phyloP scores from a whole-genome alignment of 2,113 vertebrate genomes.

The Xiphophorus couchianus region DNA sequence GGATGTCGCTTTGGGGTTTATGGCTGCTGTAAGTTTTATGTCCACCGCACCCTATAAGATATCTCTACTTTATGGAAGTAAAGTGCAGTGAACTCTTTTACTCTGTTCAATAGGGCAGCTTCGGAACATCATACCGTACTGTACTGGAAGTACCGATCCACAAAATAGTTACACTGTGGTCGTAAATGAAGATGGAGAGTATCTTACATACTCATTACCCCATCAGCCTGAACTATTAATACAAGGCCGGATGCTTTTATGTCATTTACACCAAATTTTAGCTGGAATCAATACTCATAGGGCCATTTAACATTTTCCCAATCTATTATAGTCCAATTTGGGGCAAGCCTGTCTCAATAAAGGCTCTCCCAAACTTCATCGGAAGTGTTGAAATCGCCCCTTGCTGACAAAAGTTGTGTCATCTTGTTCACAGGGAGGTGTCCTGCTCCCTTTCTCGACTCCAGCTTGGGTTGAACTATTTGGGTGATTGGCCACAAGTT shows the following conservation, averaged over 20 bases:
- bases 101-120: no score
- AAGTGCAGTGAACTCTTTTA: no score
- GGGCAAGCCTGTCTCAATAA: background rate
- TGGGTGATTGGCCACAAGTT: no score
- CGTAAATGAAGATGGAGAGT: background rate
- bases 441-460: no score
- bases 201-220: no score
- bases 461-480: no score
- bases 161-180: background rate
- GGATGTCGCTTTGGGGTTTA: background rate
- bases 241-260: background rate
- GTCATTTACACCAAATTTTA: background rate
- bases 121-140: background rate
- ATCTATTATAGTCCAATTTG: no score
- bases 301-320: background rate
- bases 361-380: background rate
- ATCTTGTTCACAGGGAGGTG: no score
- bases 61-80: background rate
- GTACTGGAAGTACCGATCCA: background rate
- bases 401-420: no score
- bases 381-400: no score
- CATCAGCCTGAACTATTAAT: no score
- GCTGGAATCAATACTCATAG: background rate
- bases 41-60: background rate
- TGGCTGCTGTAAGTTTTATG: background rate